A percentile compares a stretch with the other conserved stretches of the same genome.
These are phyloP conservation scores for Macaria notata DNA, from an alignment of 2,888 invertebrate genomes.

Conservation along the genomic window DNA sequence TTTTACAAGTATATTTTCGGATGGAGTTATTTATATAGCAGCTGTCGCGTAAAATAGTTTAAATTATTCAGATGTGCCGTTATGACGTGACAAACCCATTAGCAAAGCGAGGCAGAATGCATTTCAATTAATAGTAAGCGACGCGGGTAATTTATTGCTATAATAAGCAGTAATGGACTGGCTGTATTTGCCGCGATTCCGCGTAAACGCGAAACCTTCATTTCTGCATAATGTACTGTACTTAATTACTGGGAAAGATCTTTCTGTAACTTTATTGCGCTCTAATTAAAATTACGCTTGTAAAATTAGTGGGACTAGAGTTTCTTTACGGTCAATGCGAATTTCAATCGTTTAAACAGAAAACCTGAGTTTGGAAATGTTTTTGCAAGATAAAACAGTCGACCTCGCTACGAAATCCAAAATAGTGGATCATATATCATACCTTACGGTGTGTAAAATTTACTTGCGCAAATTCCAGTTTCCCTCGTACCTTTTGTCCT, in stretches of 20 bases:
- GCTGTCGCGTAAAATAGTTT: constrained; percentile 29
- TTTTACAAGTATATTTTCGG: constrained; percentile 38
- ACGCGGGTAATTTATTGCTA: constrained; percentile 41
- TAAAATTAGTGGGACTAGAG: constrained; percentile 3
- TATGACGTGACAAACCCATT: constrained; percentile 49
- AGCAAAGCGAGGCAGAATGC: constrained; percentile 50
- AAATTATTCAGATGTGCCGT: constrained; percentile 36
- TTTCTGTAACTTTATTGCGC: constrained; percentile 11
- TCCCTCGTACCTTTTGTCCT: constrained; percentile 6
- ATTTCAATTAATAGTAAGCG: constrained; percentile 56
- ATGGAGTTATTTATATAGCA: constrained; percentile 30
- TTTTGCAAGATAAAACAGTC: no score
- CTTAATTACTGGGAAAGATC: constrained; percentile 11
- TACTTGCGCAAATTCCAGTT: not conserved
- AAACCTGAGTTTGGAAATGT: not conserved
- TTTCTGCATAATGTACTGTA: constrained; percentile 11
- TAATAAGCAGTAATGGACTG: constrained; percentile 40
- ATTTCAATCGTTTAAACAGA: no score
- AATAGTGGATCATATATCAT: no score
- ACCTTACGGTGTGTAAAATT: not conserved
- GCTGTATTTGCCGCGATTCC: constrained; percentile 14
- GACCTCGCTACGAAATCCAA: no score
- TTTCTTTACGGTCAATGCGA: not conserved
- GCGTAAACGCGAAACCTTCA: constrained; percentile 12
- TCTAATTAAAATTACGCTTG: constrained; percentile 8